Conservation (phyloP, 2,888 invertebrate species). For the Drepanosiphum platanoidis region DNA sequence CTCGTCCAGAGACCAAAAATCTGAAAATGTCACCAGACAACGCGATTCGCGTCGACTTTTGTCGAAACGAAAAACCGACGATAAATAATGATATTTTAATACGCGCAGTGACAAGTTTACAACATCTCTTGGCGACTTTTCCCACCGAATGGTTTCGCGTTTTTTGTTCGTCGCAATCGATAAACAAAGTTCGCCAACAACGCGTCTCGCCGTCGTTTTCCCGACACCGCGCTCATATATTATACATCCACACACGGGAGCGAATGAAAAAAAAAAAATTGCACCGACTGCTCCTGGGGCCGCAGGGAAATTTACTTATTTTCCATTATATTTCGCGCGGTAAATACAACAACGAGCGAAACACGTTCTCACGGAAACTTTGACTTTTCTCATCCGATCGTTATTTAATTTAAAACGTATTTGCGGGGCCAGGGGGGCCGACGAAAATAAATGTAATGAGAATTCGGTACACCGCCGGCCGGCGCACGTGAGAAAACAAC, state of each 20-base stretch:
- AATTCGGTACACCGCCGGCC: background rate
- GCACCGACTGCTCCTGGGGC: background rate
- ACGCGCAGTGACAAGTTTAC: too few relatives aligned
- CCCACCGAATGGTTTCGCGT: too few relatives aligned
- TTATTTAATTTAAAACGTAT: constrained; percentile 8
- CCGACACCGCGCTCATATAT: too few relatives aligned
- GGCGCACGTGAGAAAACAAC: background rate
- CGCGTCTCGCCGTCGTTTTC: background rate
- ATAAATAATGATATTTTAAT: too few relatives aligned
- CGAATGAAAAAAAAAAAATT: background rate
- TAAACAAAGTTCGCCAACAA: background rate
- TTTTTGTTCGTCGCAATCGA: background rate
- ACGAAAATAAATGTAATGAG: constrained; percentile 18
- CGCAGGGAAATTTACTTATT: background rate
- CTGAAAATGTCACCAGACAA: too few relatives aligned
- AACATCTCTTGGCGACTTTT: too few relatives aligned
- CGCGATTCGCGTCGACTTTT: too few relatives aligned
- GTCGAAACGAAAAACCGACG: too few relatives aligned
- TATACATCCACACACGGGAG: too few relatives aligned
- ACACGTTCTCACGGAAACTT: background rate
- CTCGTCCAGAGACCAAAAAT: too few relatives aligned
- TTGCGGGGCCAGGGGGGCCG: background rate
- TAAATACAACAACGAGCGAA: background rate
- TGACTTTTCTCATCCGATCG: background rate
- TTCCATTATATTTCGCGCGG: background rate